phyloP scores from a whole-genome alignment of 2,888 invertebrate species.

The Macrosoma leucophasiata region DNA sequence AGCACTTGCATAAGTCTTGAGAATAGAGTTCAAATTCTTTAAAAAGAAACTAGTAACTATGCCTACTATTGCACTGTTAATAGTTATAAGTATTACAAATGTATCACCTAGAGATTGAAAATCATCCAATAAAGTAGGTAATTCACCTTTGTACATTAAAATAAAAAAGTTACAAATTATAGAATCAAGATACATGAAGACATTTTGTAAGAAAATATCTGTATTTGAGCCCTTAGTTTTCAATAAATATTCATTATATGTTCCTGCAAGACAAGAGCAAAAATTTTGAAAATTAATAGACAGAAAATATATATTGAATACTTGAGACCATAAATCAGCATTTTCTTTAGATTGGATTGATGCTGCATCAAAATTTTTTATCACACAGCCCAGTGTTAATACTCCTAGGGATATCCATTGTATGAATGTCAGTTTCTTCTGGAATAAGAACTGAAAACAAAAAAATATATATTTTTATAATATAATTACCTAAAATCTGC shows the following conservation, averaged over 20 bases:
- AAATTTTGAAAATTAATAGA: constrained; percentile 86
- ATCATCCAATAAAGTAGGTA: constrained; percentile 76
- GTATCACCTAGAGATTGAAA: constrained; percentile 77
- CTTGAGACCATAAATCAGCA: constrained; percentile 47
- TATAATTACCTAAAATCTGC: neutral
- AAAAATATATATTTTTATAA: constrained; percentile 9
- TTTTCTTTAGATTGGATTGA: constrained; percentile 46
- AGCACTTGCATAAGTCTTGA: constrained; percentile 97
- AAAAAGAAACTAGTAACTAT: constrained; percentile 96
- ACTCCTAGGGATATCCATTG: constrained; percentile 95
- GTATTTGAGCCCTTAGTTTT: constrained; percentile 90
- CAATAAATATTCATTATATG: constrained; percentile 95
- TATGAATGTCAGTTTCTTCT: constrained; percentile 83
- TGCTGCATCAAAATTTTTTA: constrained; percentile 84
- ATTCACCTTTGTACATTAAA: constrained; percentile 79
- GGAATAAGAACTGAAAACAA: constrained; percentile 85
- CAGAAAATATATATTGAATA: constrained; percentile 77
- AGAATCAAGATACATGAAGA: constrained; percentile 96
- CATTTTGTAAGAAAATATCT: constrained; percentile 94
- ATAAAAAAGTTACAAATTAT: constrained; percentile 91
- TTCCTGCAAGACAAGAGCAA: constrained; percentile 95
- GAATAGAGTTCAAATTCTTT: constrained; percentile 93
- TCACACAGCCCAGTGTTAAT: constrained; percentile 91
- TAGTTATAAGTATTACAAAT: constrained; percentile 86
- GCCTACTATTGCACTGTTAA: constrained; percentile 93